A percentile compares a stretch with the other conserved stretches of the same genome.
phyloP scores from a whole-genome alignment of 2,888 invertebrate genomes.

The Drosophila mercatorum region DNA sequence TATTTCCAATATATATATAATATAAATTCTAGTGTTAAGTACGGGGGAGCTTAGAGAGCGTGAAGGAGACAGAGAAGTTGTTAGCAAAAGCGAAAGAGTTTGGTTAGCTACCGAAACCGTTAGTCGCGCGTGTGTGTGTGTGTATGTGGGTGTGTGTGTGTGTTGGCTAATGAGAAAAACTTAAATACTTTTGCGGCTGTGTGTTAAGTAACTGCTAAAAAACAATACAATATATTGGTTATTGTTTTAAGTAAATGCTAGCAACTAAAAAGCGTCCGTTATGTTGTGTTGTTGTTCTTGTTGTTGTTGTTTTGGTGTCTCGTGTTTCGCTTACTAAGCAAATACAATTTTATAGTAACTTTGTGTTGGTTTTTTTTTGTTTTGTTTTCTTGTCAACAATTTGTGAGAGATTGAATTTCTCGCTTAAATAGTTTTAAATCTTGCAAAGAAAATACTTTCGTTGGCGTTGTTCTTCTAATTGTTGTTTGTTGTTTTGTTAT shows the following conservation, averaged over 20 bases:
- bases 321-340: conserved; percentile 44
- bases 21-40: conserved; percentile 48
- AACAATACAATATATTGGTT: conserved; percentile 21
- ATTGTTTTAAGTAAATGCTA: conserved; percentile 48
- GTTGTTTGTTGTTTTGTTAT: conserved; percentile 55
- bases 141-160: conserved; percentile 22
- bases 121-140: conserved; percentile 32
- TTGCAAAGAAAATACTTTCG: conserved; percentile 80
- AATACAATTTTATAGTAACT: conserved; percentile 57
- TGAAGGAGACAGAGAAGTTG: neutral
- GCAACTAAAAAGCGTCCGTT: conserved; percentile 60
- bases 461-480: conserved; percentile 72
- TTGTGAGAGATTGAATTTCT: conserved; percentile 38
- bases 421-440: conserved; percentile 67
- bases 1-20: conserved; percentile 25
- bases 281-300: conserved; percentile 28
- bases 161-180: conserved; percentile 24
- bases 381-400: conserved; percentile 37
- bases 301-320: conserved; percentile 29
- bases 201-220: conserved; percentile 27
- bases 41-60: conserved; percentile 17
- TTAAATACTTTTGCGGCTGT: conserved; percentile 50
- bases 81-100: conserved; percentile 21
- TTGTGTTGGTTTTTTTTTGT: conserved; percentile 31
- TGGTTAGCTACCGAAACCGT: conserved; percentile 50